Base-by-base conservation (phyloP, 2,888 invertebrate species). In the Limnephilus marmoratus region DNA sequence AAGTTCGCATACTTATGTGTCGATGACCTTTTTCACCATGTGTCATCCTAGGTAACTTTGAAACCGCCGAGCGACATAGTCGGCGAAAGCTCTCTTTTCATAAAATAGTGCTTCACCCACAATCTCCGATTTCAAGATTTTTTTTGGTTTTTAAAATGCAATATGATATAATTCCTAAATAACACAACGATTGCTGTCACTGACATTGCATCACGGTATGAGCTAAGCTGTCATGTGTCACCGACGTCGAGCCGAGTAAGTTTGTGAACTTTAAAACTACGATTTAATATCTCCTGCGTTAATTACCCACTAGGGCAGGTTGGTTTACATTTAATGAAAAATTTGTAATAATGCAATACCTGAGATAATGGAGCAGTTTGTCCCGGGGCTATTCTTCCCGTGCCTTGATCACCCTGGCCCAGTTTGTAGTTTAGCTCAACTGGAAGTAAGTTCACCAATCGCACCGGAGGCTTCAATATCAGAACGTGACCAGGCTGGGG, bases 361-460 rank as follows among this genome's bases (percentile, higher is more conserved):
- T 95, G 95, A 83, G 95, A 94, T 1, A 96, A 96, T 0, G 96
- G 95, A 92, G 94, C 94, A 18, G 96, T 95, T 94, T 96, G 95
- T 0, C 96, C 96, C 45, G 94, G 95, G 31, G 93, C 68, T 41
- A 93, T 92, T 53, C 94, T 94, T 96, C 94, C 24, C 90, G 93
- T 90, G 91, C 93, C 37, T 94, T 94, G 93, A 91, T 91, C 85
- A 94, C 93, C 91, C n/a, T 91, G 91, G 31, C 82, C 90, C 45
- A 94, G 94, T 94, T 97, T 97, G 94, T 97, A 98, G 91, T 97
- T 96, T 92, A 98, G 95, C 95, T 98, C 98, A 94, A 98, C 96
- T 0, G 99, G 99, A 90, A 99, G 96, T 93, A 99, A 96, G 96
- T 99, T 99, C 94, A 97, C 97, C 5, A 99, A 95, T 29, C 98